Conservation (phyloP, 2,113 vertebrate species). For the Spermophilus dauricus region DNA sequence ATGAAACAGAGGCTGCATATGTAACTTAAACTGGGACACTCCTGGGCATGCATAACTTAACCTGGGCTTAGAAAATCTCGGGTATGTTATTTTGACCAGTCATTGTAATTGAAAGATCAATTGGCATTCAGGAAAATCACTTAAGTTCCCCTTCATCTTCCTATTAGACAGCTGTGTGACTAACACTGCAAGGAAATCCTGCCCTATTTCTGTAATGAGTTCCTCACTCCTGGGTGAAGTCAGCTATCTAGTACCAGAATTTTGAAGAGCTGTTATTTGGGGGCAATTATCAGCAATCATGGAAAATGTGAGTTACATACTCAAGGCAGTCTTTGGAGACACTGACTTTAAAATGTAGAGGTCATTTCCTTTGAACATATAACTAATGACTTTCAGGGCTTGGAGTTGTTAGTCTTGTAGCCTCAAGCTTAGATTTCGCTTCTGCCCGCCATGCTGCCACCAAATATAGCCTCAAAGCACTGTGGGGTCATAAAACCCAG, state of each 20-base stretch:
- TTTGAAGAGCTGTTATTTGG: neutral
- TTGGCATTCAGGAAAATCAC: neutral
- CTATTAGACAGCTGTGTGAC: neutral
- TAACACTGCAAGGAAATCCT: neutral
- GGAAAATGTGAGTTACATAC: neutral
- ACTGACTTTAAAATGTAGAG: neutral
- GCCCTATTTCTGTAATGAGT: neutral
- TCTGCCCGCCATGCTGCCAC: rapidly evolving
- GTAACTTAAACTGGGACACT: neutral
- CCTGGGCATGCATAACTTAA: neutral
- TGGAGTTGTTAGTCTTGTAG: neutral
- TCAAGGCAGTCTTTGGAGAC: neutral
- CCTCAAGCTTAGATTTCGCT: neutral
- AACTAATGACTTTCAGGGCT: neutral
- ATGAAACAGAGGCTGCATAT: neutral
- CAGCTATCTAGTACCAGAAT: neutral
- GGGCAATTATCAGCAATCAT: neutral
- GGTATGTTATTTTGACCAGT: neutral
- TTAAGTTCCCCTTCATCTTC: no score
- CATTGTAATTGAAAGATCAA: neutral
- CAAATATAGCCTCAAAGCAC: neutral
- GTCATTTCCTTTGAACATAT: neutral
- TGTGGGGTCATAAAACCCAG: neutral
- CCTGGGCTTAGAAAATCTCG: neutral
- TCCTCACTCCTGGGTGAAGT: neutral